These are phyloP conservation scores for Metaphire vulgaris DNA, from an alignment of 1,140 invertebrate genomes.

Conservation along the genomic window DNA sequence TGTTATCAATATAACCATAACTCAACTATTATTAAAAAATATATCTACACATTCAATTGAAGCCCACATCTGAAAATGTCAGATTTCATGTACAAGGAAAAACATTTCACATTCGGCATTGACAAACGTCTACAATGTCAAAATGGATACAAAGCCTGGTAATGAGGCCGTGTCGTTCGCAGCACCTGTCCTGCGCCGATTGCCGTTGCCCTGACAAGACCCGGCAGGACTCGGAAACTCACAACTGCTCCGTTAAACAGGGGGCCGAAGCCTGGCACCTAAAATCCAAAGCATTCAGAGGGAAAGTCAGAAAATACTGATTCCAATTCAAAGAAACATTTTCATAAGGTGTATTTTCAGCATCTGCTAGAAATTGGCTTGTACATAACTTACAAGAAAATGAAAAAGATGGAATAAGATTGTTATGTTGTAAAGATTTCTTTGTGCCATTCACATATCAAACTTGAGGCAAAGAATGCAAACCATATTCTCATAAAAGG, in stretches of 20 bases:
- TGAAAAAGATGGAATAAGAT: too few species aligned
- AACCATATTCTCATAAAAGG: too few species aligned
- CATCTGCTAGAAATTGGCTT: too few species aligned
- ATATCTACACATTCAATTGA: background rate
- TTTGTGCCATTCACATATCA: too few species aligned
- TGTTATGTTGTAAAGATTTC: too few species aligned
- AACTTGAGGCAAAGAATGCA: too few species aligned
- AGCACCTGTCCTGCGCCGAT: slow-evolving; percentile 80
- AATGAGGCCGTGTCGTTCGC: slow-evolving; percentile 72
- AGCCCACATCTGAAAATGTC: background rate
- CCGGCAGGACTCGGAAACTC: slow-evolving; percentile 68
- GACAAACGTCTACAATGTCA: too few species aligned
- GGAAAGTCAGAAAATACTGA: slow-evolving; percentile 68
- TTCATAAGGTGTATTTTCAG: too few species aligned
- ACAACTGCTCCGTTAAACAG: slow-evolving; percentile 84
- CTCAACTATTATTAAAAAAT: background rate
- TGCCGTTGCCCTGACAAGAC: slow-evolving; percentile 76
- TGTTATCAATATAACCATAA: background rate
- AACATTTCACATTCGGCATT: background rate
- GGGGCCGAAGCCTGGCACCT: too few species aligned
- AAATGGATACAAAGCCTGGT: slow-evolving; percentile 69
- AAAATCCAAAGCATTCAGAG: too few species aligned
- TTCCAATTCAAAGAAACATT: too few species aligned
- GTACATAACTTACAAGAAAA: too few species aligned
- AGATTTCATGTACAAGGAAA: background rate